These are phyloP conservation scores for Idaea straminata DNA, from an alignment of 2,888 invertebrate genomes.

Conservation along the genomic window DNA sequence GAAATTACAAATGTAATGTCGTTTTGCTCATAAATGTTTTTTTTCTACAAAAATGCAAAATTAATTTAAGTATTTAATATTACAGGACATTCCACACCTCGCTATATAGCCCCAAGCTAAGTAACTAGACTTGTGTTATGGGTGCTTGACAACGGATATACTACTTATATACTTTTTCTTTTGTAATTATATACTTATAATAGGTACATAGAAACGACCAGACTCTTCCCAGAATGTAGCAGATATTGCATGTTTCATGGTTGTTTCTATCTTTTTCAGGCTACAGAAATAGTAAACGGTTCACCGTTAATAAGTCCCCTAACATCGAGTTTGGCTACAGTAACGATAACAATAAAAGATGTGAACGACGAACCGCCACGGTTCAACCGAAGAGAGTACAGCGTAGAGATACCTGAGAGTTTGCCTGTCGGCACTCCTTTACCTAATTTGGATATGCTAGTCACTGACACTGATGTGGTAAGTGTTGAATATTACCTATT, in stretches of 20 bases:
- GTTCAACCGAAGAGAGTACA: constrained; percentile 91
- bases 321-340: constrained; percentile 85
- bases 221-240: too few species aligned
- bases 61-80: too few species aligned
- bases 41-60: too few species aligned
- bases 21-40: too few species aligned
- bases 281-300: constrained; percentile 88
- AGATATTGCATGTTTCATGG: background rate
- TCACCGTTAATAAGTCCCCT: constrained; percentile 83
- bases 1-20: too few species aligned
- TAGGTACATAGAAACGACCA: too few species aligned
- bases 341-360: constrained; percentile 91
- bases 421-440: constrained; percentile 89
- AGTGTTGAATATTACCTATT: constrained; percentile 48
- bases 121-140: too few species aligned
- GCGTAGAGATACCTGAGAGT: constrained; percentile 90
- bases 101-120: too few species aligned
- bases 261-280: constrained; percentile 64
- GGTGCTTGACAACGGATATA: too few species aligned
- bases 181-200: too few species aligned
- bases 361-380: constrained; percentile 94
- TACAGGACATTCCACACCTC: too few species aligned
- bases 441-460: constrained; percentile 90
- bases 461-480: constrained; percentile 92
- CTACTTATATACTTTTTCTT: too few species aligned